Evolutionary conservation across 2,113 vertebrate species (phyloP), one percentile per base, ranked within the genome.

Genomic region (Trematocara unimaculatum): DNA sequence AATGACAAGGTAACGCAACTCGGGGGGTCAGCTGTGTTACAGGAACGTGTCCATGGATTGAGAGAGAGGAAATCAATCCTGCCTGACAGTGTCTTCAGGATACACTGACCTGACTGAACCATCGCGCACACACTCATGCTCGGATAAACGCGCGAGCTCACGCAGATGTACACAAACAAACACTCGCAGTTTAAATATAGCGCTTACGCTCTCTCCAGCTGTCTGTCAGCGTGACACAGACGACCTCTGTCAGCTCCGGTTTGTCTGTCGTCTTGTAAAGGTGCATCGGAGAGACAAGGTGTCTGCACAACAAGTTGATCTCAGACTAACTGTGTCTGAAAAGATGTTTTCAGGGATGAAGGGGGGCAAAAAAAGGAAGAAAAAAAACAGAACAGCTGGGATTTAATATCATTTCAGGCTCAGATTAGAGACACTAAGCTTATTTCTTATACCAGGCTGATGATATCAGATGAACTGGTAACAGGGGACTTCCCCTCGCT

Each of bases 71-170:
- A 98, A 98, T 98, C 97, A 98, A 99, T 98, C 97, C 96, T 93
- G 96, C 95, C 96, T 98, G 98, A 99, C 98, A 98, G 97, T 97
- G 97, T 98, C 98, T 99, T 97, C 96, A 92, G 98, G 98, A 99
- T 97, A 98, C 97, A 97, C 96, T 93, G 96, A 94, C 96, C 97
- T 97, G 97, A 96, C 85, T 74, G 95, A 96, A 87, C 97, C 96
- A 95, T 92, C 80, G 8, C 62, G 79, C 55, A 79, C 85, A 81
- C 84, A 38, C 89, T 60, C 81, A 53, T 38, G 40, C 70, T n/a
- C 20, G 5, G 58, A 82, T 78, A 33, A 87, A 87, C 49, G 49
- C 29, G 31, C 15, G 7, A 51, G 64, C 70, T 80, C 58, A 67
- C 84, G 62, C 20, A 55, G 29, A 81, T 26, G 79, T 81, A 89